These are phyloP conservation scores for Allobates femoralis DNA, from an alignment of 2,797 vertebrate species.

Conservation along the genomic window DNA sequence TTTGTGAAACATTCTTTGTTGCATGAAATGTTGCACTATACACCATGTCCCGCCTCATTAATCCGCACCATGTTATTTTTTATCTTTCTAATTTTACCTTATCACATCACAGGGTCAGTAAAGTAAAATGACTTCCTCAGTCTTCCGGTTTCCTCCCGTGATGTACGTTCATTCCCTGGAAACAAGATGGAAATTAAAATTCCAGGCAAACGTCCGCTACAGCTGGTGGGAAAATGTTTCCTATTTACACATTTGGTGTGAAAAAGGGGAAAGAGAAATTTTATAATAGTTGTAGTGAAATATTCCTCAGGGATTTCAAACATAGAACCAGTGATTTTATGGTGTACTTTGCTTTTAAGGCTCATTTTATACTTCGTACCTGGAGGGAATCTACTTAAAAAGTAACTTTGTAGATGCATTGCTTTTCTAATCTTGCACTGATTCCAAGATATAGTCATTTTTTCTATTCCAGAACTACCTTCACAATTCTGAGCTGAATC, in stretches of 20 bases:
- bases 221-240: constrained; percentile 72
- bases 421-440: not conserved
- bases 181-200: constrained; percentile 66
- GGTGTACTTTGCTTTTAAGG: not conserved
- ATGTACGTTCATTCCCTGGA: constrained; percentile 69
- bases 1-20: not conserved
- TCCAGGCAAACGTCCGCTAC: constrained; percentile 73
- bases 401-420: not conserved
- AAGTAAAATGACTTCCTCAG: constrained; percentile 50
- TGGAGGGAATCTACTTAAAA: not conserved
- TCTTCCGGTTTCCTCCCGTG: constrained; percentile 32
- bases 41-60: not conserved
- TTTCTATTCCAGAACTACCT: not conserved
- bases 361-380: not conserved
- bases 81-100: constrained; percentile 39
- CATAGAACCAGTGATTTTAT: not conserved
- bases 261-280: constrained; percentile 39
- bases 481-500: not conserved
- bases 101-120: constrained; percentile 30
- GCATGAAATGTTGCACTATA: not conserved
- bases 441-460: no score
- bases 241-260: constrained; percentile 65
- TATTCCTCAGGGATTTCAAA: constrained; percentile 1
- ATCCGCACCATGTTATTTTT: constrained; percentile 33
- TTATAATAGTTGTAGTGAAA: not conserved